These are phyloP conservation scores for Calidris pygmaea DNA, from an alignment of 2,113 vertebrate genomes.

Conservation along the genomic window DNA sequence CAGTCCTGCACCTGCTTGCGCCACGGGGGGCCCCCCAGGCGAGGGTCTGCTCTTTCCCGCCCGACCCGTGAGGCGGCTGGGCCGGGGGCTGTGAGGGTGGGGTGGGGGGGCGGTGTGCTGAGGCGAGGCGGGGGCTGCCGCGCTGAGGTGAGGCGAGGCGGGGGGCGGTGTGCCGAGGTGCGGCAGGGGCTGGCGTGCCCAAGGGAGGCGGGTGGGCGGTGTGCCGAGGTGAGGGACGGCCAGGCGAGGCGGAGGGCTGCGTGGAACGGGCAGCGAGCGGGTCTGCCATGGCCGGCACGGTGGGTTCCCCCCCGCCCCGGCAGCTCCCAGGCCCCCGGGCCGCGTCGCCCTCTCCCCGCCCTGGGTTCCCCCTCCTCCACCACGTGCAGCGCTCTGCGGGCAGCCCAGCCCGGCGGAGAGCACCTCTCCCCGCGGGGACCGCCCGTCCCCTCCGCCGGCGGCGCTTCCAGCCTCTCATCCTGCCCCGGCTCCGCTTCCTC, in stretches of 20 bases:
- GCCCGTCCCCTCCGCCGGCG: not conserved
- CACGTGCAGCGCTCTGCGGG: not conserved
- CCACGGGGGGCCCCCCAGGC: not conserved
- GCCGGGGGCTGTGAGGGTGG: not conserved
- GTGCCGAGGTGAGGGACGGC: not conserved
- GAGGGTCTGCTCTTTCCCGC: not conserved
- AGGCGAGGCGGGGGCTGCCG: too few species aligned
- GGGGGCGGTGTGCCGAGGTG: not conserved
- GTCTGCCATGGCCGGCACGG: not conserved
- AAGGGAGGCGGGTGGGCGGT: not conserved
- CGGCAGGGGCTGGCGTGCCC: not conserved
- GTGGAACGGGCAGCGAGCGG: not conserved
- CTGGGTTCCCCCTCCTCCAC: not conserved
- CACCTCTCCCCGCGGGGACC: not conserved
- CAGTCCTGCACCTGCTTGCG: not conserved
- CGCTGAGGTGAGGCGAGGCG: too few species aligned
- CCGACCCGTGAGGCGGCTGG: not conserved
- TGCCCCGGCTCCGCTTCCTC: not conserved
- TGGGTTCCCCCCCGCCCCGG: too few species aligned
- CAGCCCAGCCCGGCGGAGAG: not conserved
- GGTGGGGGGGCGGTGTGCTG: too few species aligned
- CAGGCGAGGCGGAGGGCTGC: not conserved
- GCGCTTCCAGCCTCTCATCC: not conserved
- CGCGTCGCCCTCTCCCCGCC: not conserved
- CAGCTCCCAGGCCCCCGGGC: not conserved